Conservation (phyloP, 37 sponge, comb jelly and placozoan genomes). For the Crambe crambe region DNA sequence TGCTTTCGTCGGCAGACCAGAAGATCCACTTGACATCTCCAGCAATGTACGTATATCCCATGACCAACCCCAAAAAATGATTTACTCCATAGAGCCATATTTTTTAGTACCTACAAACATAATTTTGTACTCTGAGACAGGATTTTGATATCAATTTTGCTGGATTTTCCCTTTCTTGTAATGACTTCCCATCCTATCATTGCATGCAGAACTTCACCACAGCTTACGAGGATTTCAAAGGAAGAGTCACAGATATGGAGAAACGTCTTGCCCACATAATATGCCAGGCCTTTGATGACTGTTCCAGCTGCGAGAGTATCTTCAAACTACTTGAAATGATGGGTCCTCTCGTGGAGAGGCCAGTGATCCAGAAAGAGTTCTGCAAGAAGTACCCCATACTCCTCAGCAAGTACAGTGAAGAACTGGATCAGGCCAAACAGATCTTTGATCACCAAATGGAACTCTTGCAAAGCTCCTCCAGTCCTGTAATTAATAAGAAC, state of each 20-base stretch:
- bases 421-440: conserved; percentile 83
- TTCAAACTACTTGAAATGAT: conserved; percentile 96
- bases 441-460: conserved; percentile 84
- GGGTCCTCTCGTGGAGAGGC: conserved; percentile 90
- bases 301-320: conserved; percentile 73
- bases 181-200: neutral
- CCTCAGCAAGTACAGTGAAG: conserved; percentile 69
- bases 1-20: conserved; percentile 59
- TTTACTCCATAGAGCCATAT: too few relatives aligned
- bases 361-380: conserved; percentile 80
- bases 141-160: too few relatives aligned
- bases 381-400: conserved; percentile 88
- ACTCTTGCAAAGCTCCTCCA: conserved; percentile 31
- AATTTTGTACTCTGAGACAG: neutral
- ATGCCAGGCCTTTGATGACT: conserved; percentile 95
- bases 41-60: conserved; percentile 52
- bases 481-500: conserved; percentile 88
- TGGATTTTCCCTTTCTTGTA: neutral
- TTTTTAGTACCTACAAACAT: too few relatives aligned
- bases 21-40: conserved; percentile 82
- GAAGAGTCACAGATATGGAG: conserved; percentile 74
- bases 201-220: conserved; percentile 67
- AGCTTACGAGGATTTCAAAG: conserved; percentile 77
- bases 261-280: conserved; percentile 79
- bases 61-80: too few relatives aligned